Base-by-base conservation (phyloP, 2,797 vertebrate genomes). In the Momotus momota region DNA sequence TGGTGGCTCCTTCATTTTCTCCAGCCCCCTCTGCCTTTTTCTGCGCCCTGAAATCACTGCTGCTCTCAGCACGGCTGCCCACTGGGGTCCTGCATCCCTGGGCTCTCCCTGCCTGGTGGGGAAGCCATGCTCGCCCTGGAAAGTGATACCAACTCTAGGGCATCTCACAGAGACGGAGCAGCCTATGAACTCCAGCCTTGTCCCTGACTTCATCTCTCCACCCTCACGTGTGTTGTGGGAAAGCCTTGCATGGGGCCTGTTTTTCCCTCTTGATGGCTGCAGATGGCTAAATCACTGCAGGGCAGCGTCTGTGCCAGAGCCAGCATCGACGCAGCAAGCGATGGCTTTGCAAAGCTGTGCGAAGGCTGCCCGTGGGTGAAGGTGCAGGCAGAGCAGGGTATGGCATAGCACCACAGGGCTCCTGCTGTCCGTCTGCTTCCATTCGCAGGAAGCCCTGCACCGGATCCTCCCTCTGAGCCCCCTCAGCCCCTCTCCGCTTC, bases 251-350 rank as follows among this genome's bases (percentile, higher is more conserved):
- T 0, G 0, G 40, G 26, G 26, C 15, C 27, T 74, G 54, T 4
- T 15, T 86, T 61, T 72, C 71, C 62, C 67, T 61, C 43, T 20
- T 0, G 0, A 18, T 29, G 33, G 69, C 86, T 89, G 45, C 49
- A 54, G 81, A 41, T 2, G 14, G 33, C 17, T 51, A 19, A 77
- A 58, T 41, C 51, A 7, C 60, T 22, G 40, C 38, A 62, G 25
- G 58, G 43, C 26, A 22, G 35, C 0, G 2, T 3, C 38, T 6
- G 41, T 19, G 45, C 60, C 51, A 16, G 51, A 62, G 58, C 14
- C 62, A 31, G 51, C 64, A 9, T 9, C 0, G 7, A 46, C 4
- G 1, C 26, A 18, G 64, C 0, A 0, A 46, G 48, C 0, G 0
- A 1, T 4, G 51, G 60, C 61, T 65, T 46, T 60, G 40, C 81